A percentile compares a stretch with the other conserved stretches of the same genome.
Conservation (phyloP, 2,113 vertebrate species). For the Cottus gobio region DNA sequence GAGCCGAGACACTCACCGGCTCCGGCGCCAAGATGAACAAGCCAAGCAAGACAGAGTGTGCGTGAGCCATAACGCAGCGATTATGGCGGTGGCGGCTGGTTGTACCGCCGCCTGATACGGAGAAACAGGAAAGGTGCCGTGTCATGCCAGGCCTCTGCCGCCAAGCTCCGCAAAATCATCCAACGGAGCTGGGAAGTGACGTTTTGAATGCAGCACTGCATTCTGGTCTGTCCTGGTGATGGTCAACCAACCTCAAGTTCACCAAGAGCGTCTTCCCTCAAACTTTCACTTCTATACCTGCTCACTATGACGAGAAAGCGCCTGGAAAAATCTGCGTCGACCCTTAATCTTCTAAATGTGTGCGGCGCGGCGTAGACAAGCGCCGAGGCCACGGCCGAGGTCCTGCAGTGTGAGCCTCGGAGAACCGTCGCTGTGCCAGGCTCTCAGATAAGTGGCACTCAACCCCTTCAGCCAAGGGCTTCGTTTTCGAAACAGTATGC, state of each 20-base stretch:
- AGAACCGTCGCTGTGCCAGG: constrained; percentile 58
- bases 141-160: constrained; percentile 54
- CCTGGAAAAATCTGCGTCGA: constrained; percentile 60
- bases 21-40: constrained; percentile 63
- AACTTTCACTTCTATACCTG: constrained; percentile 42
- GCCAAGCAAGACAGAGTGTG: constrained; percentile 59
- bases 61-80: constrained; percentile 70
- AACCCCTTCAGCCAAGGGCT: constrained; percentile 64
- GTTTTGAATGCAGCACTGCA: neutral
- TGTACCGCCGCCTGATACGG: constrained; percentile 52
- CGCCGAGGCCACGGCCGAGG: constrained; percentile 37
- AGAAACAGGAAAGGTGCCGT: constrained; percentile 47
- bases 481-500: constrained; percentile 65
- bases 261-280: constrained; percentile 7
- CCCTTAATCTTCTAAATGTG: constrained; percentile 70
- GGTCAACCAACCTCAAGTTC: constrained; percentile 7
- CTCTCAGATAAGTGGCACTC: constrained; percentile 71
- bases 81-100: constrained; percentile 66
- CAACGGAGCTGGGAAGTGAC: constrained; percentile 40
- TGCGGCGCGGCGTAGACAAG: constrained; percentile 34
- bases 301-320: constrained; percentile 39
- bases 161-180: constrained; percentile 54
- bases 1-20: constrained; percentile 48
- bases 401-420: constrained; percentile 36
- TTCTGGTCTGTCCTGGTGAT: neutral